Evolutionary conservation across 1,140 invertebrate genomes (phyloP).

Genomic region (Calosoma granatense): DNA sequence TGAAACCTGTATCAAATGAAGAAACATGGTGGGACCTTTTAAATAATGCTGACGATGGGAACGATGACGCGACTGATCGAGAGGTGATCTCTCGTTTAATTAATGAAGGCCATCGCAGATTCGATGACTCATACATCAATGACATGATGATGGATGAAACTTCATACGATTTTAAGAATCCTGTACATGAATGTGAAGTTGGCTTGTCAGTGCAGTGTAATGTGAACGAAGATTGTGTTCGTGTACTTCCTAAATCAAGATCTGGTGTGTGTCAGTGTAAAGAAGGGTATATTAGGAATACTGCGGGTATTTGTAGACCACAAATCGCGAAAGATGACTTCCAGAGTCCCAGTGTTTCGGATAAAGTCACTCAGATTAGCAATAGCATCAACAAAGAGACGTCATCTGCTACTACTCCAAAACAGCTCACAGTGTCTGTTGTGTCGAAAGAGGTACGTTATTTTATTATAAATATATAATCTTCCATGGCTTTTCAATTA

Average conservation of each 20-base stretch:
- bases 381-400: constrained; percentile 18
- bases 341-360: constrained; percentile 20
- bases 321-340: constrained; percentile 18
- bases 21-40: constrained; percentile 43
- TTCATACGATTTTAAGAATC: constrained; percentile 18
- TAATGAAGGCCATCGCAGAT: constrained; percentile 17
- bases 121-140: constrained; percentile 24
- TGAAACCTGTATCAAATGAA: constrained; percentile 51
- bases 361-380: constrained; percentile 27
- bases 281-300: constrained; percentile 43
- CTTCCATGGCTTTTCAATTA: constrained; percentile 5
- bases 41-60: constrained; percentile 24
- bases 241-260: constrained; percentile 39
- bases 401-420: constrained; percentile 33
- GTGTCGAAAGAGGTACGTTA: constrained; percentile 56
- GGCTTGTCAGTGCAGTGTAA: constrained; percentile 42
- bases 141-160: constrained; percentile 24
- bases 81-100: constrained; percentile 14
- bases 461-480: background rate
- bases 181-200: constrained; percentile 31
- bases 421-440: constrained; percentile 66
- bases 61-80: constrained; percentile 13
- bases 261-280: constrained; percentile 58
- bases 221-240: constrained; percentile 55
- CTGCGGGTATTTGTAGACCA: constrained; percentile 35